Evolutionary conservation across 2,888 invertebrate genomes (phyloP), one percentile per base, ranked within the genome.

Genomic region (Unio delphinus): DNA sequence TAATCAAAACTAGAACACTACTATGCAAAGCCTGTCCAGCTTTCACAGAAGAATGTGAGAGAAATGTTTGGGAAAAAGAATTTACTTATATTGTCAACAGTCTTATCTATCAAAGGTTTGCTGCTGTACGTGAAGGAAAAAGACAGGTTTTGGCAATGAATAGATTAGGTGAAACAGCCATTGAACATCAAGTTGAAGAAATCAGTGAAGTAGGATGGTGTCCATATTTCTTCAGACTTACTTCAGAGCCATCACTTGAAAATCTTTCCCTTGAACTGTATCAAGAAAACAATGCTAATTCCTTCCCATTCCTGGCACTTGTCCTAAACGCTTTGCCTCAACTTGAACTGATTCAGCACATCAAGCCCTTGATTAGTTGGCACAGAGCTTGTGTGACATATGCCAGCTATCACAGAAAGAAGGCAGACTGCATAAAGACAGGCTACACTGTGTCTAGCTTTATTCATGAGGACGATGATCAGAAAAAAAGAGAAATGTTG

Each of bases 281-380:
- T 45, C 26, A n/a, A 11, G 6, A 65, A 23, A 58, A 26, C n/a
- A 18, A 8, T 4, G 30, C 30, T 57, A 23, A 56, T 26, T 23
- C 59, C 28, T 71, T 64, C 57, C 67, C 72, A 8, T 72, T 78
- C 30, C 62, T 80, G 18, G 23, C 30, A 8, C 55, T 69, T 3
- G 68, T 75, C 20, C 28, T 78, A 17, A 28, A 61, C 11, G 61
- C 60, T 17, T 55, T 55, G 28, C 28, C 67, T 23, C 34, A 63
- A 20, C 67, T 81, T 15, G 1, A 28, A 17, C 54, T 76, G 5
- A 74, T 73, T 62, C 61, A 70, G 26, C 68, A 74, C 55, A 70
- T 81, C 4, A 59, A 66, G 11, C 55, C 64, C 17, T 71, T 81
- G 18, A 30, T 81, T 15, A 75, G 70, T n/a, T 81, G 80, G 80